Conservation (phyloP, 2,797 vertebrate genomes). For the Meda fulgida region DNA sequence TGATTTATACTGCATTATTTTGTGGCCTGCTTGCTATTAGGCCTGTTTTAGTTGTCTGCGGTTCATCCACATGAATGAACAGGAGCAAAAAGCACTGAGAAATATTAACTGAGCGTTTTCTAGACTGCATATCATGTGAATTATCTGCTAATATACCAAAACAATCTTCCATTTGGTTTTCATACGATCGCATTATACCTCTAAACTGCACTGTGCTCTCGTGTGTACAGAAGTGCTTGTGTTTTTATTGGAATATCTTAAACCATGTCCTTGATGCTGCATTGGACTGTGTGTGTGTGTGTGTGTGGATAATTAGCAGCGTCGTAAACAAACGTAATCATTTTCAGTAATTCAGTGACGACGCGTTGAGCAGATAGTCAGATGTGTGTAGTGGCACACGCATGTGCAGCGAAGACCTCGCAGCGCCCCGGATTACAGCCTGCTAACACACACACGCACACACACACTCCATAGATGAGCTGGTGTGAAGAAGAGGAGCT, state of each 20-base stretch:
- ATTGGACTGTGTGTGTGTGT: constrained; percentile 59
- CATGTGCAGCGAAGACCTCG: constrained; percentile 74
- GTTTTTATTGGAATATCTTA: constrained; percentile 62
- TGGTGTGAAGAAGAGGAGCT: constrained; percentile 76
- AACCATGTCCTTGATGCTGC: constrained; percentile 66
- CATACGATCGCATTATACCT: neutral
- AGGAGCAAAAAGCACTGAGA: neutral
- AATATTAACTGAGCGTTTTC: neutral
- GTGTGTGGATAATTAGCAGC: constrained; percentile 75
- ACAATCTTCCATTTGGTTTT: neutral
- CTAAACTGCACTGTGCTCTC: neutral
- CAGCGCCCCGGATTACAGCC: constrained; percentile 73
- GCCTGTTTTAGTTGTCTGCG: constrained; percentile 21
- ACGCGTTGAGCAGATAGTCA: constrained; percentile 73
- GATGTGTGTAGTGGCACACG: constrained; percentile 73
- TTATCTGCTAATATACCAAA: constrained; percentile 4
- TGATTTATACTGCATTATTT: constrained; percentile 57
- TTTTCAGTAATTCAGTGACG: constrained; percentile 72
- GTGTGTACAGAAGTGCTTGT: constrained; percentile 50
- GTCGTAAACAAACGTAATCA: constrained; percentile 74
- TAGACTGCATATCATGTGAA: neutral
- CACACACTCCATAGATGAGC: constrained; percentile 69
- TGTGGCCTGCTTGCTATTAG: constrained; percentile 42
- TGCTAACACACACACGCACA: constrained; percentile 73
- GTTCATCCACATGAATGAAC: constrained; percentile 35